A percentile compares a stretch with the other conserved stretches of the same genome.
phyloP scores from a whole-genome alignment of 1,140 invertebrate genomes.

The Drosophila ficusphila region DNA sequence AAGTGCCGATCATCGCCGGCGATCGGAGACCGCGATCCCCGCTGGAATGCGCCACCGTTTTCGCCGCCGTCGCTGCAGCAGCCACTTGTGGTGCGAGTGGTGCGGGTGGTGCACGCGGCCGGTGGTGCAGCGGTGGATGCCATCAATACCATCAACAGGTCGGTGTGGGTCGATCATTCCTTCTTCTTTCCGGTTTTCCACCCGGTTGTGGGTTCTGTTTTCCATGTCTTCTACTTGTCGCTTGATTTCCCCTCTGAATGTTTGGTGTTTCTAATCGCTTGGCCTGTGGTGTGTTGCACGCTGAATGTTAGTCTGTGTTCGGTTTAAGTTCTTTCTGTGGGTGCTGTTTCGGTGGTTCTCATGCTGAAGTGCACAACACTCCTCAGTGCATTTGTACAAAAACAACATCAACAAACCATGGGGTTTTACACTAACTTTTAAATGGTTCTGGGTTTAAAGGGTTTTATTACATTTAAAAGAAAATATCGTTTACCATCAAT shows the following conservation, averaged over 20 bases:
- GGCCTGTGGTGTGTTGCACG: constrained; percentile 22
- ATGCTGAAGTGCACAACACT: not conserved
- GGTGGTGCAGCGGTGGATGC: not conserved
- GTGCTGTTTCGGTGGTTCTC: not conserved
- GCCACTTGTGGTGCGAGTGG: constrained; percentile 19
- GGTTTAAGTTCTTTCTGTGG: not conserved
- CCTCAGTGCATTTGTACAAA: not conserved
- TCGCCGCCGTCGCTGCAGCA: constrained; percentile 48
- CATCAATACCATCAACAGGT: constrained; percentile 63
- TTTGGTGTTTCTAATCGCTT: constrained; percentile 34
- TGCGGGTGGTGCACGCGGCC: not conserved
- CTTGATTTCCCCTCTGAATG: constrained; percentile 24
- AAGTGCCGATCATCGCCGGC: constrained; percentile 28
- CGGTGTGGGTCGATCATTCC: constrained; percentile 40
- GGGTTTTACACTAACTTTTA: no score
- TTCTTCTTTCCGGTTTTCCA: no score
- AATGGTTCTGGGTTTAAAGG: no score
- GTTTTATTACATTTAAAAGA: no score
- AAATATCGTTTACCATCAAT: no score
- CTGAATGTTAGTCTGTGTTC: constrained; percentile 4
- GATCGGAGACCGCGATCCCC: constrained; percentile 33
- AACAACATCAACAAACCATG: no score
- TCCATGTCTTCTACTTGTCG: constrained; percentile 12
- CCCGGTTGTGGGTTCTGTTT: constrained; percentile 22
- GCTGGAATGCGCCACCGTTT: constrained; percentile 64